These are phyloP conservation scores for Montipora capricornis DNA, from an alignment of 64 coral and sea anemone genomes.

Conservation along the genomic window DNA sequence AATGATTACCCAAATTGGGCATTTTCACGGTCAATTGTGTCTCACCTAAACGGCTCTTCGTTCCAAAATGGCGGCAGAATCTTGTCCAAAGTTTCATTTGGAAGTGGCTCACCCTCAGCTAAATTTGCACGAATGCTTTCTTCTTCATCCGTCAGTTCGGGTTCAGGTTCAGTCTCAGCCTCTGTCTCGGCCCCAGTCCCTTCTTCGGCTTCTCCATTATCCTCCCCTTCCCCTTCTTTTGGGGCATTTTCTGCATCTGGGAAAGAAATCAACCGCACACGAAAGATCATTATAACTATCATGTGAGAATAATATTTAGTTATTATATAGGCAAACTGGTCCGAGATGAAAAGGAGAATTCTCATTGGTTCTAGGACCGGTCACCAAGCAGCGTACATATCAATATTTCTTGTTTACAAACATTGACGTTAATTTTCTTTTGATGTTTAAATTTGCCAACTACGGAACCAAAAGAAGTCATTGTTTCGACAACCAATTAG, in stretches of 20 bases:
- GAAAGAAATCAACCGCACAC: background rate
- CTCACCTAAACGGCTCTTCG: slow-evolving; percentile 95
- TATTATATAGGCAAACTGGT: no score
- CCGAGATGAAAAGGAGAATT: no score
- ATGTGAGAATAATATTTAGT: no score
- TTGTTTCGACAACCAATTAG: no score
- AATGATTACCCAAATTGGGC: no score
- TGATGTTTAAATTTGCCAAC: no score
- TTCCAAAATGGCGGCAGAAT: slow-evolving; percentile 95
- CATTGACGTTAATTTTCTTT: no score
- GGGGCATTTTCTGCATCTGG: slow-evolving; percentile 6
- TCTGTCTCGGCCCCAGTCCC: slow-evolving; percentile 38
- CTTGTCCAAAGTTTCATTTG: slow-evolving; percentile 84
- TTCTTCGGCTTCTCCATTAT: slow-evolving; percentile 64
- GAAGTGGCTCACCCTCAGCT: slow-evolving; percentile 78
- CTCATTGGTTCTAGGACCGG: no score
- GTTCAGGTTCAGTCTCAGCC: slow-evolving; percentile 69
- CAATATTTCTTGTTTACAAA: no score
- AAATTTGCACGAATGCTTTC: slow-evolving; percentile 88
- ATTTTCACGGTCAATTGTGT: background rate
- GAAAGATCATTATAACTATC: no score
- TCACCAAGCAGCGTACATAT: no score
- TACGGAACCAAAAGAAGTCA: no score
- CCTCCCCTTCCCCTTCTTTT: slow-evolving; percentile 44
- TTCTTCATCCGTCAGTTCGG: slow-evolving; percentile 94